phyloP scores from a whole-genome alignment of 2,888 invertebrate species.

The Eilema sororculum region DNA sequence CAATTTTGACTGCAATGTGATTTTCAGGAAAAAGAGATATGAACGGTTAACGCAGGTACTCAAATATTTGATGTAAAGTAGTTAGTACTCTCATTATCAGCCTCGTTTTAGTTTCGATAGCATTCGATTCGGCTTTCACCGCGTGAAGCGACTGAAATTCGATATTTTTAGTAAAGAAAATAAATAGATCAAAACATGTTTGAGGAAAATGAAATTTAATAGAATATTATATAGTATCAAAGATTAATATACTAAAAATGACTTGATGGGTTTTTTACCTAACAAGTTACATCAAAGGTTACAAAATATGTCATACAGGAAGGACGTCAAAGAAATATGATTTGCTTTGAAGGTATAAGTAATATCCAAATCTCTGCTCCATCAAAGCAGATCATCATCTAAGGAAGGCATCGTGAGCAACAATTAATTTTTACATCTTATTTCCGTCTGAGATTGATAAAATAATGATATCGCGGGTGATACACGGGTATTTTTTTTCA shows the following conservation, averaged over 20 bases:
- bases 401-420: not conserved
- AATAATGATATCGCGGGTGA: not conserved
- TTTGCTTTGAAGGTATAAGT: not conserved
- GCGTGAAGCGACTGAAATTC: no score
- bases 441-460: not conserved
- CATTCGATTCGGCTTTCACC: no score
- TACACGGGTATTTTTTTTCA: not conserved
- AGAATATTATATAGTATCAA: no score
- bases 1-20: slow-evolving; percentile 6
- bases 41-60: not conserved
- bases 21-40: not conserved
- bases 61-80: not conserved
- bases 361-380: not conserved
- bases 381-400: no score
- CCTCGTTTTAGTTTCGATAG: no score
- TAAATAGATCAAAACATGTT: no score
- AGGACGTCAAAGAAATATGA: not conserved
- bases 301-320: not conserved
- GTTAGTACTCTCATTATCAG: no score
- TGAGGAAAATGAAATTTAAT: no score
- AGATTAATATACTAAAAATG: no score
- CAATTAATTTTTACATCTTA: not conserved
- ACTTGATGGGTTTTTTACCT: not conserved
- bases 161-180: no score
- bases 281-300: not conserved